Percentiles rank a stretch among this genome's conserved stretches.
These are phyloP conservation scores for Tichodroma muraria DNA, from an alignment of 2,113 vertebrate species.

Conservation along the genomic window DNA sequence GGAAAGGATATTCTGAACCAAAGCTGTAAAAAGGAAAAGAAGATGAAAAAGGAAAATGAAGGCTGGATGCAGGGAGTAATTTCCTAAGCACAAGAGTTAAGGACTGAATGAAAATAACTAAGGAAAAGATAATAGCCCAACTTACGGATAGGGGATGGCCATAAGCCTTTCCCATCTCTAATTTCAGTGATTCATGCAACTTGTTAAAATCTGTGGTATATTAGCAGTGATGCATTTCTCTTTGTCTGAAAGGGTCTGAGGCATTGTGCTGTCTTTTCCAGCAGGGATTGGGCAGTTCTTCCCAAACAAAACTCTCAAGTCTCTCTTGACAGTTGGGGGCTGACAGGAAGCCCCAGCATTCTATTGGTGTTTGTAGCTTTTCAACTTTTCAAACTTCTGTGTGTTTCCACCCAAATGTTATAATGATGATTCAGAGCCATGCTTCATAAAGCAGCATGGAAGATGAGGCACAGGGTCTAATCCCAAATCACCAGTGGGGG, in stretches of 20 bases:
- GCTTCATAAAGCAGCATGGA: neutral
- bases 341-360: neutral
- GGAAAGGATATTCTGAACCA: neutral
- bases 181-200: neutral
- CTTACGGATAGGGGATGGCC: neutral
- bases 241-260: neutral
- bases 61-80: neutral
- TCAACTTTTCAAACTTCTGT: neutral
- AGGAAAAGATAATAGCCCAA: neutral
- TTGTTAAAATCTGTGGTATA: neutral
- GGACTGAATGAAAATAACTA: neutral
- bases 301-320: neutral
- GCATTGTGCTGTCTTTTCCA: neutral
- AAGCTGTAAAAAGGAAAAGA: neutral
- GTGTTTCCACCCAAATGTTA: neutral
- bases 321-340: neutral
- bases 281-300: neutral
- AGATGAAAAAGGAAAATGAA: neutral
- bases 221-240: neutral
- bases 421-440: neutral
- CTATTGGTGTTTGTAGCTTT: rapidly evolving
- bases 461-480: neutral
- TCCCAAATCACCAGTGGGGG: rapidly evolving
- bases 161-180: neutral
- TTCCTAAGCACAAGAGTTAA: neutral